Percentiles rank a stretch among this genome's conserved stretches.
Conservation (phyloP, 2,888 invertebrate species). For the Dioctria linearis region DNA sequence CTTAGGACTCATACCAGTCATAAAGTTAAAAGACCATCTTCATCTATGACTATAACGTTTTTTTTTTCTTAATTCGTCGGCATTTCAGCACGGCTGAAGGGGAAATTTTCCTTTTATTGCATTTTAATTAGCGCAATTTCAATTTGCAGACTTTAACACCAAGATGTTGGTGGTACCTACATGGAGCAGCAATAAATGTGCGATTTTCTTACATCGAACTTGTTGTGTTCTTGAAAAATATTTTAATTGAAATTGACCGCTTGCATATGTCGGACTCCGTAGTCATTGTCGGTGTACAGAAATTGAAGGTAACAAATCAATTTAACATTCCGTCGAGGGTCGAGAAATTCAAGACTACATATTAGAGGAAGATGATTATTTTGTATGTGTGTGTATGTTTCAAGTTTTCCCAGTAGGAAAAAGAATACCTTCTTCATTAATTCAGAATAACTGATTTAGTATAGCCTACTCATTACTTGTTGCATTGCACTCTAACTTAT, state of each 20-base stretch:
- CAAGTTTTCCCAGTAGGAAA: no score
- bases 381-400: no score
- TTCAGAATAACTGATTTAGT: no score
- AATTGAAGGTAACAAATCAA: slow-evolving; percentile 43
- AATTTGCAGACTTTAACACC: slow-evolving; percentile 63
- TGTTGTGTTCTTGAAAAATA: slow-evolving; percentile 23
- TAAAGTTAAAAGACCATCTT: slow-evolving; percentile 22
- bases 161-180: slow-evolving; percentile 25
- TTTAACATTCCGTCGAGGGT: slow-evolving; percentile 26
- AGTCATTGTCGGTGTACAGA: not conserved
- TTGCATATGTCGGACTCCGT: not conserved
- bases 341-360: no score
- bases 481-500: no score
- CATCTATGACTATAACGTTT: slow-evolving; percentile 8
- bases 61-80: not conserved
- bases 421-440: no score
- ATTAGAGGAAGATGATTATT: no score
- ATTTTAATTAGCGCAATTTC: slow-evolving; percentile 69
- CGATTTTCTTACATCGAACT: slow-evolving; percentile 29
- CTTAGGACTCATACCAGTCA: slow-evolving; percentile 8
- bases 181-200: slow-evolving; percentile 13
- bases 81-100: slow-evolving; percentile 14
- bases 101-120: slow-evolving; percentile 64
- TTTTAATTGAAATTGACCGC: slow-evolving; percentile 50
- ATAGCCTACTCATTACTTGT: no score